Percentiles rank a stretch among this genome's conserved stretches.
Conservation (phyloP, 2,888 invertebrate genomes). For the Antitype chi region DNA sequence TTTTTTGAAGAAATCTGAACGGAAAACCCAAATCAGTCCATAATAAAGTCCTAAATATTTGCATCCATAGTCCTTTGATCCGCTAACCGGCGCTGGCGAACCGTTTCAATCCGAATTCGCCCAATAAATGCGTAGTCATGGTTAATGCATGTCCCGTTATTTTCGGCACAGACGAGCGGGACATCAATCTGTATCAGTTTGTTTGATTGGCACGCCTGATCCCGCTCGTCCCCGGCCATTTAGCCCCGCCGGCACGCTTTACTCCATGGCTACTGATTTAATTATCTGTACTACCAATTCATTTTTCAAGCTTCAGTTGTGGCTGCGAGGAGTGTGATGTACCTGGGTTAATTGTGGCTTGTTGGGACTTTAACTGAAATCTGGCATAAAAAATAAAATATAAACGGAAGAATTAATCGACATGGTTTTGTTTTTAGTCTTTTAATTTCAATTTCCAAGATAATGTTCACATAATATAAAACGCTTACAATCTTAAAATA, state of each 20-base stretch:
- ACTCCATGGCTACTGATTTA: slow-evolving; percentile 58
- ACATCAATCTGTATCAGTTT: slow-evolving; percentile 80
- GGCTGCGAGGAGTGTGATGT: slow-evolving; percentile 45
- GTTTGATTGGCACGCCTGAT: slow-evolving; percentile 73
- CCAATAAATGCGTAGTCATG: slow-evolving; percentile 64
- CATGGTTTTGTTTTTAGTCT: neutral
- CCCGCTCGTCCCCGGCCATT: slow-evolving; percentile 66
- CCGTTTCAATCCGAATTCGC: slow-evolving; percentile 56
- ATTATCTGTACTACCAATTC: slow-evolving; percentile 56
- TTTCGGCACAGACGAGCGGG: slow-evolving; percentile 57
- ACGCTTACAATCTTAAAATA: too few species aligned
- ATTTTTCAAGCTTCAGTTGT: slow-evolving; percentile 57
- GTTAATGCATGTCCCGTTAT: slow-evolving; percentile 65
- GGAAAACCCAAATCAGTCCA: slow-evolving; percentile 18
- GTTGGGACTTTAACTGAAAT: slow-evolving; percentile 14
- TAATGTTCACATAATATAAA: too few species aligned
- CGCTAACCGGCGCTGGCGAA: slow-evolving; percentile 20
- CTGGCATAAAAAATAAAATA: neutral
- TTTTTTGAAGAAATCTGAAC: neutral
- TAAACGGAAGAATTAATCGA: neutral
- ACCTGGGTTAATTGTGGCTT: slow-evolving; percentile 28
- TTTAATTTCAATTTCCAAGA: too few species aligned
- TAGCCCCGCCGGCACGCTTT: slow-evolving; percentile 60
- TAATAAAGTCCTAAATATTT: slow-evolving; percentile 50
- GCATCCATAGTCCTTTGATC: slow-evolving; percentile 51